Evolutionary conservation across 2,113 vertebrate genomes (phyloP).

Genomic region (Bos javanicus): DNA sequence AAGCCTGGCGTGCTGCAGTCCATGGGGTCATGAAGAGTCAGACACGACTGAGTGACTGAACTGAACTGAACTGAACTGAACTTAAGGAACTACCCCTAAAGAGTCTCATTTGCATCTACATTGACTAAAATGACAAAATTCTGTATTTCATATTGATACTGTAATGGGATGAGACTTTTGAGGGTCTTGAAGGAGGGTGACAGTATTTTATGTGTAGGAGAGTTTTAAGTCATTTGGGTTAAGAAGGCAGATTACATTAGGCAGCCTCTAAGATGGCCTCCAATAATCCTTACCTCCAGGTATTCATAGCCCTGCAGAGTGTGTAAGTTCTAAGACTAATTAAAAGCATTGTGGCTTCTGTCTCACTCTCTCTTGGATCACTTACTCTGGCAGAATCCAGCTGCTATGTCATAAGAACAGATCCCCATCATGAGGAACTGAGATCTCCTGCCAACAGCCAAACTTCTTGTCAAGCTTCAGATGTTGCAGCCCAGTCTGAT

Average conservation of each 20-base stretch:
- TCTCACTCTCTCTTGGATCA: neutral
- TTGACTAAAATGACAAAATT: neutral
- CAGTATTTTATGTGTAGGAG: neutral
- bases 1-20: neutral
- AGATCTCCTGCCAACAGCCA: neutral
- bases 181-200: neutral
- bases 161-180: neutral
- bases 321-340: neutral
- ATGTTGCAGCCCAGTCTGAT: neutral
- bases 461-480: neutral
- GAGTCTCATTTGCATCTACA: neutral
- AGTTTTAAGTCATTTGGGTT: neutral
- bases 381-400: neutral
- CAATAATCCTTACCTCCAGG: neutral
- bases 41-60: neutral
- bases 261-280: neutral
- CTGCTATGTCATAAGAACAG: neutral
- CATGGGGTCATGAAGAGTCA: neutral
- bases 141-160: neutral
- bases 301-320: neutral
- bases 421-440: neutral
- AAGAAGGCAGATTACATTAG: neutral
- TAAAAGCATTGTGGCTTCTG: neutral
- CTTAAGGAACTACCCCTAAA: neutral
- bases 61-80: neutral